Evolutionary conservation across 2,113 vertebrate species (phyloP), one percentile per base, ranked within the genome.

Genomic region (Rhagologus leucostigma): DNA sequence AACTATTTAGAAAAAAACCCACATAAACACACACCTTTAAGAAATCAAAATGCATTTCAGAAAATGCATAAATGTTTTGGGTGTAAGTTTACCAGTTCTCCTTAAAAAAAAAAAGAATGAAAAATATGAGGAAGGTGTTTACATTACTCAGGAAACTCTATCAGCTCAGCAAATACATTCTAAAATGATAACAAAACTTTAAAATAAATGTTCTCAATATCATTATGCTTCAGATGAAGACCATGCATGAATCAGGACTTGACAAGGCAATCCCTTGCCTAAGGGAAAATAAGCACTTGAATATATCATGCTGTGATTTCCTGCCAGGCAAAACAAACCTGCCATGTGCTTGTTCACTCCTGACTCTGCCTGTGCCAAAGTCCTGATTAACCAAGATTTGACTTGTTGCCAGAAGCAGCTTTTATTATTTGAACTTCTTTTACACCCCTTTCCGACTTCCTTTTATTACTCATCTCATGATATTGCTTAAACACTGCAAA

Each of bases 401-500:
- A 60, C 30, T 68, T 85, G 17, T 44, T 82, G 30, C 65, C 49
- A 92, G 53, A 68, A 86, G 11, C 17, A 76, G 15, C 21, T 75
- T 85, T 64, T 55, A 16, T 30, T 39, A 8, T 76, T 47, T 76
- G 19, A 44, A 76, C 23, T 79, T 70, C 18, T 84, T 69, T 77
- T 75, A 75, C 12, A 35, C 2, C 4, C 26, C 13, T 84, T 29
- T 77, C 35, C 0, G 0, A 32, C 1, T 49, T 67, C 16, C 16
- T 62, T 87, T 60, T 33, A 75, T 56, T 26, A 37, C 18, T 68
- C 44, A 39, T 49, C 19, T 74, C 19, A 52, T 30, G 10, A 10
- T 71, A 23, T 39, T 78, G 27, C 42, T 77, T 81, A 55, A 85
- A 83, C 8, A 9, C 15, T 71, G 14, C 1, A 7, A 82, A 82